phyloP scores from a whole-genome alignment of 2,797 vertebrate genomes.

The Poeciliopsis gracilis region DNA sequence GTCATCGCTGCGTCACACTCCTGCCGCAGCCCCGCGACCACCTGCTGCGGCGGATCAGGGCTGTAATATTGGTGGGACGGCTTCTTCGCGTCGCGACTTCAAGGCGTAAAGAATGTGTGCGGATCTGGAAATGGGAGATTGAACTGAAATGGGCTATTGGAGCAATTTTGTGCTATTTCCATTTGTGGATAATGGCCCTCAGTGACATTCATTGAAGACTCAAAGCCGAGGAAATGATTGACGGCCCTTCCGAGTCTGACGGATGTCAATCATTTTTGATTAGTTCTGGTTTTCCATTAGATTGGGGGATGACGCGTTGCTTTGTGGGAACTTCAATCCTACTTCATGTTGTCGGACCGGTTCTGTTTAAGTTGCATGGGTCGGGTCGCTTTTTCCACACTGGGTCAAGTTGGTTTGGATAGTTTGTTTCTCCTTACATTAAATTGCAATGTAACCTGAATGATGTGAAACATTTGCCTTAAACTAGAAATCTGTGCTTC shows the following conservation, averaged over 20 bases:
- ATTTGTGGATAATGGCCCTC: background rate
- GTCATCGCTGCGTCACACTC: background rate
- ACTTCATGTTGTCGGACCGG: background rate
- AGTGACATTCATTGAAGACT: background rate
- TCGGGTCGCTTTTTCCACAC: background rate
- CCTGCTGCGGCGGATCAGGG: background rate
- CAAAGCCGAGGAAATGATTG: background rate
- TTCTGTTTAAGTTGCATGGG: background rate
- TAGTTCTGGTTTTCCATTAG: background rate
- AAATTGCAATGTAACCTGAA: background rate
- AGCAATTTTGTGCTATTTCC: background rate
- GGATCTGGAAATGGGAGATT: background rate
- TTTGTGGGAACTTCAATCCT: background rate
- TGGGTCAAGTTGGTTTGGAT: background rate
- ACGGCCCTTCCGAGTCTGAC: background rate
- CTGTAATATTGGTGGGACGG: background rate
- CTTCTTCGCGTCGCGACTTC: background rate
- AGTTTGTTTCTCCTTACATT: background rate
- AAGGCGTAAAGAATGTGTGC: background rate
- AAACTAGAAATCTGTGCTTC: background rate
- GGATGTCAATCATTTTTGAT: background rate
- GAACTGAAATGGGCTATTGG: background rate
- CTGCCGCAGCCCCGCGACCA: background rate
- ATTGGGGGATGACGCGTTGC: background rate
- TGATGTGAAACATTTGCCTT: background rate